Base-by-base conservation (phyloP, 2,888 invertebrate species). In the Pteria penguin region DNA sequence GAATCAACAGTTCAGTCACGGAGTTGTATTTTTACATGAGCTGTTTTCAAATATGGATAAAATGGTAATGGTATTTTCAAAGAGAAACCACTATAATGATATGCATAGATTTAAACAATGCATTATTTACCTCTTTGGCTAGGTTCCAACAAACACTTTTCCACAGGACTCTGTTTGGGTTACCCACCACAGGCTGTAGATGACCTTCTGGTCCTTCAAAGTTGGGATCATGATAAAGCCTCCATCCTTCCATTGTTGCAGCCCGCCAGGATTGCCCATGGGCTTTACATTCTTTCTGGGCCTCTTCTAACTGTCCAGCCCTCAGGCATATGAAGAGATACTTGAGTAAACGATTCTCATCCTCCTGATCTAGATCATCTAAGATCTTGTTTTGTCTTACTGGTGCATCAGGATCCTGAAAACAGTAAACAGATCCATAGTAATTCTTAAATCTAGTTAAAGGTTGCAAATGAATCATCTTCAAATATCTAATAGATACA, bases 261-360 rank as follows among this genome's bases (percentile, higher is more conserved):
- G 97, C 97, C 66, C 97, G 93, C 98, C 98, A 98, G 1, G 96
- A 95, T 91, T 98, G 97, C 0, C 98, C 98, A 87, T 96, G 96
- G 88, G 95, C 95, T 58, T 95, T 94, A 87, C 97, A 97, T 45
- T 97, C 92, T 78, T 95, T 94, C 89, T 97, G 95, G 1, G 97
- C 98, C 92, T 96, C 95, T 83, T 96, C 95, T 76, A 97, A 94
- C 85, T 96, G 95, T 0, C 98, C 98, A 91, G 96, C 96, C 32
- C 98, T 94, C 58, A 98, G 94, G 93, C 96, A 95, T 18, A 93
- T 93, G 89, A 96, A 96, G 71, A 96, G 93, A 90, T 94, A 94
- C 60, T 93, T 93, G 8, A 94, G 92, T 36, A 95, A 87, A 26
- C 94, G 91, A 24, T 92, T 90, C 84, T 96, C 96, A 93, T 97